Conservation (phyloP, 2,797 vertebrate species). For the Dendrocincla fuliginosa region DNA sequence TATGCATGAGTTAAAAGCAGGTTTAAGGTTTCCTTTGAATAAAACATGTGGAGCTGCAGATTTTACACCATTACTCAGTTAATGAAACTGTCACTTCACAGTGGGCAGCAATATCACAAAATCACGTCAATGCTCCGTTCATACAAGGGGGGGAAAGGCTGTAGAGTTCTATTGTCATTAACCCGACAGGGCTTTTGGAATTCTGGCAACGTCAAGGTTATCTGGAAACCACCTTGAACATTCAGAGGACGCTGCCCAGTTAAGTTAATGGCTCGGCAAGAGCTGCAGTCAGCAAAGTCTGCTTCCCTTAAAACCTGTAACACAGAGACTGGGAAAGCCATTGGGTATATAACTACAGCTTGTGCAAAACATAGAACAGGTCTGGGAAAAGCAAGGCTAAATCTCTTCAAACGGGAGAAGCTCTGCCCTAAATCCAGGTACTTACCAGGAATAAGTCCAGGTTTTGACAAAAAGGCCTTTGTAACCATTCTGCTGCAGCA, state of each 20-base stretch:
- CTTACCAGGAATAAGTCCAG: background rate
- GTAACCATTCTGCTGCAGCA: background rate
- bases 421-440: background rate
- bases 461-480: background rate
- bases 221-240: background rate
- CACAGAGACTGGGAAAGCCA: background rate
- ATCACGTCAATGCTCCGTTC: background rate
- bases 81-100: background rate
- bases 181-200: background rate
- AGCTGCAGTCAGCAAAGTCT: background rate
- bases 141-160: fast-evolving
- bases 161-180: background rate
- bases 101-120: background rate
- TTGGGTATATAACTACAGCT: fast-evolving
- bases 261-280: background rate
- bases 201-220: background rate
- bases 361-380: background rate
- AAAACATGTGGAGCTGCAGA: background rate
- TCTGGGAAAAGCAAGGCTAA: background rate
- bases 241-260: background rate
- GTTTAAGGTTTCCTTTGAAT: background rate
- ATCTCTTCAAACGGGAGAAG: background rate
- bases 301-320: background rate
- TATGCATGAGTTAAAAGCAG: background rate
- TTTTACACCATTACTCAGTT: background rate